Conservation (phyloP, 2,113 vertebrate species). For the Symphodus melops region DNA sequence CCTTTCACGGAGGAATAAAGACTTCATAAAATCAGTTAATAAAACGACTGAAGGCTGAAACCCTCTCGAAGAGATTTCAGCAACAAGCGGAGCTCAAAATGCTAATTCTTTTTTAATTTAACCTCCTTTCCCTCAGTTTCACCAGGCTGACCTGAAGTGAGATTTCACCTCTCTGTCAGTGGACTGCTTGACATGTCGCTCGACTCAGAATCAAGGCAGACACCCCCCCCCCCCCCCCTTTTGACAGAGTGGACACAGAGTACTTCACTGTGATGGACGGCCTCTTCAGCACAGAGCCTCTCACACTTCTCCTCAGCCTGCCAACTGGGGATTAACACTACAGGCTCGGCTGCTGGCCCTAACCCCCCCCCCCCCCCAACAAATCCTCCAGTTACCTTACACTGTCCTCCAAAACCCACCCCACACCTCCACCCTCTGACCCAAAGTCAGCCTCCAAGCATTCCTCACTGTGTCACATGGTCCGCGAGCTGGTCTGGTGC, state of each 20-base stretch:
- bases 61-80: too few species aligned
- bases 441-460: constrained; percentile 43
- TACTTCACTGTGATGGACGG: constrained; percentile 63
- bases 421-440: constrained; percentile 19
- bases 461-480: constrained; percentile 72
- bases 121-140: neutral
- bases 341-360: constrained; percentile 51
- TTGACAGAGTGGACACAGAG: constrained; percentile 58
- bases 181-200: constrained; percentile 10
- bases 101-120: neutral
- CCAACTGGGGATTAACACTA: constrained; percentile 76
- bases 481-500: constrained; percentile 26
- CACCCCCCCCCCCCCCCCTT: constrained; percentile 7
- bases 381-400: constrained; percentile 45
- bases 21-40: too few species aligned
- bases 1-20: too few species aligned
- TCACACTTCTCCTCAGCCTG: constrained; percentile 64
- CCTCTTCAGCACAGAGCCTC: constrained; percentile 50
- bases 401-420: constrained; percentile 44
- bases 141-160: constrained; percentile 8
- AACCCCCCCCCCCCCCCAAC: constrained; percentile 25
- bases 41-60: too few species aligned
- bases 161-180: neutral
- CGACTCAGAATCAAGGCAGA: constrained; percentile 14
- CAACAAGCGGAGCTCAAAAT: too few species aligned